A percentile compares a stretch with the other conserved stretches of the same genome.
phyloP scores from a whole-genome alignment of 2,888 invertebrate genomes.

The Sesia apiformis region DNA sequence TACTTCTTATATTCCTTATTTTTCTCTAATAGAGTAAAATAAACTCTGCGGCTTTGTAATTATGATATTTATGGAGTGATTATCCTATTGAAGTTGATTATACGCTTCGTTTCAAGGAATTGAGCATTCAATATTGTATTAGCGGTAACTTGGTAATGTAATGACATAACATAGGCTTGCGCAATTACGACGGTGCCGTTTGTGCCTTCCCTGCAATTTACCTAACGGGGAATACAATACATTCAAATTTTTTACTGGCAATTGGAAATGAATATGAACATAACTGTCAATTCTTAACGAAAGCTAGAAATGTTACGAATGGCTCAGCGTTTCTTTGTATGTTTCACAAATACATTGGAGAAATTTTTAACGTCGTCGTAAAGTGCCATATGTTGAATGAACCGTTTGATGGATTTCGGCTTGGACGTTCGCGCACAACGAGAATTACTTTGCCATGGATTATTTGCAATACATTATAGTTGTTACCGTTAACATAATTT shows the following conservation, averaged over 20 bases:
- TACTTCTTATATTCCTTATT: not conserved
- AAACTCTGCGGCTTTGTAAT: not conserved
- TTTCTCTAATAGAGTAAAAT: not conserved
- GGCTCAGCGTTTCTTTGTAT: too few species aligned
- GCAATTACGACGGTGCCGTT: conserved; percentile 7
- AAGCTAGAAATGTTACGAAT: too few species aligned
- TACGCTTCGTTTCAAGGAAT: not conserved
- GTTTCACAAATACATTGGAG: too few species aligned
- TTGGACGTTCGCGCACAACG: conserved; percentile 34
- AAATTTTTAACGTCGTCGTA: not conserved
- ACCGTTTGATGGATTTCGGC: conserved; percentile 29
- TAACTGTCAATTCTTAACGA: too few species aligned
- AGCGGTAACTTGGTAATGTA: conserved; percentile 3
- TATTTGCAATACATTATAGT: conserved; percentile 7
- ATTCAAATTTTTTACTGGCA: conserved; percentile 4
- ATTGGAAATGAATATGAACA: not conserved
- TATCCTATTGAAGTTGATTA: not conserved
- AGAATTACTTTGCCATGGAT: conserved; percentile 20
- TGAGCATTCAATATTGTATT: conserved; percentile 3
- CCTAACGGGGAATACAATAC: conserved; percentile 8
- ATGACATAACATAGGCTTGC: conserved; percentile 9
- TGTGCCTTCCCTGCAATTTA: conserved; percentile 6
- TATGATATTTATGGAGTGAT: not conserved
- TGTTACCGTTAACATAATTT: conserved; percentile 27
- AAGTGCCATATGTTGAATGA: conserved; percentile 25